phyloP scores from a whole-genome alignment of 2,888 invertebrate genomes.

The Labia minor region DNA sequence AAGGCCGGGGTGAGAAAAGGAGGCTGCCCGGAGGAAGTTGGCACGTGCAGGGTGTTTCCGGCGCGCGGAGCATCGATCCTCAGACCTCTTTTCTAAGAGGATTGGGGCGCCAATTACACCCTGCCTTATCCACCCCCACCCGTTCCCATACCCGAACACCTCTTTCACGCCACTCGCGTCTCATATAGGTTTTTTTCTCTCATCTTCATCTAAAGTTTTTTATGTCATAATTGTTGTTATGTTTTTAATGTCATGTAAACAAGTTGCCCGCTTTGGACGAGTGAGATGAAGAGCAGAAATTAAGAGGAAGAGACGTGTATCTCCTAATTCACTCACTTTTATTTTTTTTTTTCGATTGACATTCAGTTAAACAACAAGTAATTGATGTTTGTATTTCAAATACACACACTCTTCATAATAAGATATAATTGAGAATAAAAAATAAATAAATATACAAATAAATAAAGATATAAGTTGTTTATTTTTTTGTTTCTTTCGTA shows the following conservation, averaged over 20 bases:
- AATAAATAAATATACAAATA: too few relatives aligned
- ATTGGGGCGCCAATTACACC: not conserved
- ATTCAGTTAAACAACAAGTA: too few relatives aligned
- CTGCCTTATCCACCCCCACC: not conserved
- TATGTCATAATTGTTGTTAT: not conserved
- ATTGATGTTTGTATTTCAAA: too few relatives aligned
- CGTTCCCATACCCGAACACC: not conserved
- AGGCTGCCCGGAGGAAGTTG: not conserved
- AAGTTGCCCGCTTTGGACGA: not conserved
- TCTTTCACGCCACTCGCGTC: not conserved
- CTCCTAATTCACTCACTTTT: too few relatives aligned
- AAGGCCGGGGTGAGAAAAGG: too few relatives aligned
- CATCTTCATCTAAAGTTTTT: not conserved
- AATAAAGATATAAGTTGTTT: too few relatives aligned
- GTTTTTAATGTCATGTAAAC: slow-evolving; percentile 8
- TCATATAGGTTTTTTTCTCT: not conserved
- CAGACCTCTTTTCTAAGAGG: not conserved
- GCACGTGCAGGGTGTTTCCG: not conserved
- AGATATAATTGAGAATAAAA: too few relatives aligned
- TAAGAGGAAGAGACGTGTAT: not conserved
- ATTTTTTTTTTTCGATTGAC: too few relatives aligned
- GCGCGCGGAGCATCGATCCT: not conserved
- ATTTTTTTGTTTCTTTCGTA: too few relatives aligned
- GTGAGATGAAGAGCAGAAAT: not conserved
- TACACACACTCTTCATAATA: too few relatives aligned